A percentile compares a stretch with the other conserved stretches of the same genome.
Evolutionary conservation across 2,113 vertebrate species (phyloP).

Genomic region (Eubucco bourcierii): DNA sequence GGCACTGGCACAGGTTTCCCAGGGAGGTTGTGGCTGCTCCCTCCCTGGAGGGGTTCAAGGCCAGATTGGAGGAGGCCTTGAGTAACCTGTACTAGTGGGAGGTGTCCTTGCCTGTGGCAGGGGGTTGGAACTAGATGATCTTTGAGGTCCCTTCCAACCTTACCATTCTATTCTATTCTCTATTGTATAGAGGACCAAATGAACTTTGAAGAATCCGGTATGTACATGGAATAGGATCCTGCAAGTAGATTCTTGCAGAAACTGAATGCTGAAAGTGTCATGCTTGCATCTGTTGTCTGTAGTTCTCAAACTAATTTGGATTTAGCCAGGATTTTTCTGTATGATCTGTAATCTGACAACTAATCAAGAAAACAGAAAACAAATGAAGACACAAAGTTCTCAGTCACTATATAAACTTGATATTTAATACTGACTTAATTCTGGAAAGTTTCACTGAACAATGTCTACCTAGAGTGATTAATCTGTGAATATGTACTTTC

Average conservation of each 20-base stretch:
- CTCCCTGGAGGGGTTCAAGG: too few species aligned
- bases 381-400: background rate
- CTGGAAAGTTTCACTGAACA: background rate
- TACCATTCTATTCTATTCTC: too few species aligned
- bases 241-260: background rate
- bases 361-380: background rate
- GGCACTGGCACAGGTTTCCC: too few species aligned
- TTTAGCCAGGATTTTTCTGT: background rate
- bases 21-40: too few species aligned
- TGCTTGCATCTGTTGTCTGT: background rate
- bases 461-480: background rate
- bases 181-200: background rate
- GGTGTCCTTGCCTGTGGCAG: too few species aligned
- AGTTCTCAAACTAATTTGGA: background rate
- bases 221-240: rapidly evolving
- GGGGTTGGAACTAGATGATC: too few species aligned
- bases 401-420: background rate
- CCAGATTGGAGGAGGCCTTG: too few species aligned
- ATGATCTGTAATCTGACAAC: background rate
- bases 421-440: background rate
- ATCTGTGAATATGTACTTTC: background rate
- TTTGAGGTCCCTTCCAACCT: too few species aligned
- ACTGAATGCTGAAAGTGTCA: background rate
- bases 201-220: background rate
- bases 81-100: too few species aligned